Evolutionary conservation across 1,140 invertebrate genomes (phyloP), one percentile per base, ranked within the genome.

Genomic region (Saccostrea cuccullata): DNA sequence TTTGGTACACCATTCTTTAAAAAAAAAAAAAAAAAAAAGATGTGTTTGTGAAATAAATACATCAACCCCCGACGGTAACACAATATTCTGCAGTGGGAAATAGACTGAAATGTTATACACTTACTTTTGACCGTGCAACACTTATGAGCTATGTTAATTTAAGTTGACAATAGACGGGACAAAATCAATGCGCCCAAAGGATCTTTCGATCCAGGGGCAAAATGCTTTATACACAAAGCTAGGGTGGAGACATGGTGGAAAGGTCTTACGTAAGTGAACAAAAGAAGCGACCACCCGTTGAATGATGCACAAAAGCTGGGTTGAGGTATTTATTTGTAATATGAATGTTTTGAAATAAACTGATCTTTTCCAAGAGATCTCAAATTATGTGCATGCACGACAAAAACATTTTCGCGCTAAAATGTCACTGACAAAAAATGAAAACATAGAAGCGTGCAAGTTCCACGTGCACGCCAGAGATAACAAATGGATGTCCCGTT

Each of bases 361-460:
- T 36, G 30, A 36, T 36, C 30, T 36, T 36, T 36, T 36, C 30
- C 1, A 36, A 36, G 30, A 36, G 30, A 36, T 36, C 30, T 36
- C 30, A 36, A 36, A 36, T 36, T 36, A 36, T 36, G 30, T 36
- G 30, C 30, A 36, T 36, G 30, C 30, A 36, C 30, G 30, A 36
- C 30, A 0, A 36, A 36, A 36, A 36, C 30, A 36, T 36, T 36
- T 36, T 36, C 30, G 30, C 30, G 30, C 30, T 36, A 36, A 36
- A 36, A 36, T 36, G 30, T 36, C 23, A 70, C 20, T 70, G 23
- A 70, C n/a, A 9, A 70, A 70, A n/a, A 70, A 9, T 70, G 11
- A n/a, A 23, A 70, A 70, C 67, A 70, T 9, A 70, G 20, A 70
- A 70, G 67, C 67, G 67, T 70, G 67, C 67, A n/a, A 23, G n/a